These are phyloP conservation scores for Chrysodeixis includens DNA, from an alignment of 2,888 invertebrate species.

Conservation along the genomic window DNA sequence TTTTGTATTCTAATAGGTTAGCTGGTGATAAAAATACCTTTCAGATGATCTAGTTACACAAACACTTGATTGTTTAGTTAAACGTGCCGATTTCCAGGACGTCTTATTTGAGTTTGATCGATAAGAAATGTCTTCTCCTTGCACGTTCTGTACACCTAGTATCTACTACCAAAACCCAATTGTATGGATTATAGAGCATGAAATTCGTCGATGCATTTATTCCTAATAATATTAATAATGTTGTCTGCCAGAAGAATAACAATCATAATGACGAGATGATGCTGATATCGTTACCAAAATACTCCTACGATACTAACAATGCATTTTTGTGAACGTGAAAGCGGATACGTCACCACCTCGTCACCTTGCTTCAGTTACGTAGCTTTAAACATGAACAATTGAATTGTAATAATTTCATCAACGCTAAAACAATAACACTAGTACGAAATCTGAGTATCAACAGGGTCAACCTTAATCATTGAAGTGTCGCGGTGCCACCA, in stretches of 20 bases:
- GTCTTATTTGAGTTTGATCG: background rate
- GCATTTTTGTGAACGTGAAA: slow-evolving; percentile 33
- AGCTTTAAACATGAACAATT: slow-evolving; percentile 35
- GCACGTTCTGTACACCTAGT: background rate
- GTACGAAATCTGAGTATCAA: slow-evolving; percentile 37
- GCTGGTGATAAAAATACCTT: slow-evolving; percentile 16
- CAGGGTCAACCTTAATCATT: slow-evolving; percentile 54
- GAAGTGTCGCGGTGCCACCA: slow-evolving; percentile 35
- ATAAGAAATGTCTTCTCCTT: no score
- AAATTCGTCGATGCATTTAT: no score
- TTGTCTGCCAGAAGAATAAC: background rate
- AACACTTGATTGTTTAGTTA: slow-evolving; percentile 22
- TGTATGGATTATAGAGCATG: no score
- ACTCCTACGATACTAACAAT: background rate
- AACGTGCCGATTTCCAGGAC: slow-evolving; percentile 16
- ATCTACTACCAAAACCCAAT: no score
- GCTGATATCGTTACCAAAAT: background rate
- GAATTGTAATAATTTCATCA: slow-evolving; percentile 50
- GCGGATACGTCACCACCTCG: slow-evolving; percentile 18
- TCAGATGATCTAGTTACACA: background rate
- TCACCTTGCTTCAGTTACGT: slow-evolving; percentile 37
- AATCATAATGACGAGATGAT: background rate
- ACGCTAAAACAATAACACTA: slow-evolving; percentile 49
- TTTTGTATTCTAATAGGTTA: slow-evolving; percentile 20
- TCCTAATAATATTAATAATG: background rate